Evolutionary conservation across 2,113 vertebrate species (phyloP).

Genomic region (Dromaius novaehollandiae): DNA sequence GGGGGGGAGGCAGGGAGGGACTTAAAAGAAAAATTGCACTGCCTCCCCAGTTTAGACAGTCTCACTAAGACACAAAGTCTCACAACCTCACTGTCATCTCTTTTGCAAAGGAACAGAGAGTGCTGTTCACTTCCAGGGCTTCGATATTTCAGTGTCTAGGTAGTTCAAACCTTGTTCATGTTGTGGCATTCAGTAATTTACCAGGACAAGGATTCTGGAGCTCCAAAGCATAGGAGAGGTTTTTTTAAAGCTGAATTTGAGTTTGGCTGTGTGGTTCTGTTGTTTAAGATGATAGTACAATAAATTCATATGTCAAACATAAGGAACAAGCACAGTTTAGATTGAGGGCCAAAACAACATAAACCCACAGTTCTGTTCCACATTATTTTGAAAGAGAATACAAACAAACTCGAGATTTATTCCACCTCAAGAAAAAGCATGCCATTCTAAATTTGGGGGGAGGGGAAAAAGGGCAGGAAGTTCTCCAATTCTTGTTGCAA

Average conservation of each 20-base stretch:
- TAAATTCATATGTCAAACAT: neutral
- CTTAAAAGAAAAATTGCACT: neutral
- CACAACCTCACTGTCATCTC: neutral
- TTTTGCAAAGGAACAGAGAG: neutral
- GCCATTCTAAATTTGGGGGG: no score
- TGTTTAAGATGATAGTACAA: neutral
- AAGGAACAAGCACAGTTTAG: neutral
- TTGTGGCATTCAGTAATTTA: neutral
- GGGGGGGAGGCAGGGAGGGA: no score
- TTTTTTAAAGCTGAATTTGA: neutral
- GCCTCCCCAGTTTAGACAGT: neutral
- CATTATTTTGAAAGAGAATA: neutral
- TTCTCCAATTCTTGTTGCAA: neutral
- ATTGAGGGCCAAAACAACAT: neutral
- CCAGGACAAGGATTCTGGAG: neutral
- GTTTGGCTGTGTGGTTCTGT: neutral
- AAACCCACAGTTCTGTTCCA: neutral
- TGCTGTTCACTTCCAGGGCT: neutral
- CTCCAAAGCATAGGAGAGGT: neutral
- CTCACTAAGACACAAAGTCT: neutral
- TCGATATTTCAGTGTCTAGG: neutral
- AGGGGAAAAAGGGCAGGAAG: no score
- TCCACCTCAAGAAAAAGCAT: neutral
- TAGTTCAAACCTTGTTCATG: neutral
- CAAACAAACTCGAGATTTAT: neutral